Evolutionary conservation across 2,888 invertebrate species (phyloP), one percentile per base, ranked within the genome.

Genomic region (Halocaridina rubra): DNA sequence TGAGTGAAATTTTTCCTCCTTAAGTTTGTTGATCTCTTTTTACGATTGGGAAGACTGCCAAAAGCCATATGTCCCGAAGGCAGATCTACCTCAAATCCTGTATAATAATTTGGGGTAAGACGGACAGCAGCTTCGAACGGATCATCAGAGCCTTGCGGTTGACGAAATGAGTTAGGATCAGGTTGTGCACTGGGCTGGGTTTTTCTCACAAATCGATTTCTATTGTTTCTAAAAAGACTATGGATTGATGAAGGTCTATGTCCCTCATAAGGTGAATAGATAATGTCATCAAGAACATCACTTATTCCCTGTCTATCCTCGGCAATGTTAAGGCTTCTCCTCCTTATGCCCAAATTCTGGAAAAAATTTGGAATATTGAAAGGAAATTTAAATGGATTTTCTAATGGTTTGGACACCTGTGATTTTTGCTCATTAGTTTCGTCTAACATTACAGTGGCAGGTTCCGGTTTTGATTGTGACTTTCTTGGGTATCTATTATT

Each of bases 331-430:
- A 64, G 27, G n/a, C 64, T 75, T 46, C 78, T 77, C n/a, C 77
- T 74, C 8, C 77, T 77, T 5, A 84, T 84, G 19, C 84, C 84
- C 16, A 80, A 16, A 30, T 30, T 19, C 19, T 74, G 53, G 46
- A 84, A 84, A 19, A 78, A 64, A 57, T 80, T 84, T 3, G 84
- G 84, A 16, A 84, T 74, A 16, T 46, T 46, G 19, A 84, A 84
- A 16, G 84, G 84, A 24, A 75, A 30, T 5, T 71, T 64, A 19
- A 84, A 84, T 19, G 79, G 75, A 29, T 78, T 59, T 19, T 71
- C 61, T 46, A 67, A 64, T 22, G 79, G 19, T 19, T 57, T 76
- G 33, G 77, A 32, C 10, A 59, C 27, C n/a, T 84, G 39, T 27
- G 33, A 13, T 30, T 64, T 33, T n/a, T 46, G n/a, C 3, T 24